phyloP scores from a whole-genome alignment of 2,113 vertebrate genomes.

The Tauraco erythrolophus region DNA sequence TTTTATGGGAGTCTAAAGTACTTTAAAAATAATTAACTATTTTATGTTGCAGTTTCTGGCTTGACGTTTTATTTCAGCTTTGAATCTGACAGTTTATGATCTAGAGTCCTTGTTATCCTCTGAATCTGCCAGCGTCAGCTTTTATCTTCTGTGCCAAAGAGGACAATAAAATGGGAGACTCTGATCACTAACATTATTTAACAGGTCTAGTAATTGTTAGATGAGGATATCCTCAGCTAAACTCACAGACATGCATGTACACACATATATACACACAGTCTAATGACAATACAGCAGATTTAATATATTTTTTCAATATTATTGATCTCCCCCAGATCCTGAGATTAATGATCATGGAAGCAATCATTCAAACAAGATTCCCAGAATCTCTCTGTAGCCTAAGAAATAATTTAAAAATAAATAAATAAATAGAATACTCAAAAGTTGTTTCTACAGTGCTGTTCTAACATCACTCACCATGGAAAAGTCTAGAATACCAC shows the following conservation, averaged over 20 bases:
- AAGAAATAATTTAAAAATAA: background rate
- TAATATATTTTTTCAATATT: background rate
- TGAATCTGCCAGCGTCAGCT: background rate
- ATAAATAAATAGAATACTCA: background rate
- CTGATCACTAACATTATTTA: background rate
- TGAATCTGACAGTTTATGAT: background rate
- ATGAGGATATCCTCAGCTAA: background rate
- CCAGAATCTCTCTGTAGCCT: background rate
- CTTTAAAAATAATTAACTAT: slow-evolving; percentile 42
- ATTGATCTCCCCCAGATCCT: background rate
- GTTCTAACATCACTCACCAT: background rate
- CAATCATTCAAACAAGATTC: background rate
- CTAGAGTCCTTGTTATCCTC: background rate
- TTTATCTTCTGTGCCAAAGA: slow-evolving; percentile 13
- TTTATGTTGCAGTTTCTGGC: background rate
- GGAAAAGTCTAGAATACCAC: background rate
- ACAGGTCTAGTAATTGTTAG: background rate
- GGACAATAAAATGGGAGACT: background rate
- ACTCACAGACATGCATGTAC: background rate
- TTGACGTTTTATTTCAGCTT: slow-evolving; percentile 20
- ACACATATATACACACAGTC: background rate
- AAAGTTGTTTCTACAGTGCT: background rate
- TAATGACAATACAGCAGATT: background rate
- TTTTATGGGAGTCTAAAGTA: slow-evolving; percentile 8
- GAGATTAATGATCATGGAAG: background rate